phyloP scores from a whole-genome alignment of 2,797 vertebrate genomes.

The Euthynnus affinis region DNA sequence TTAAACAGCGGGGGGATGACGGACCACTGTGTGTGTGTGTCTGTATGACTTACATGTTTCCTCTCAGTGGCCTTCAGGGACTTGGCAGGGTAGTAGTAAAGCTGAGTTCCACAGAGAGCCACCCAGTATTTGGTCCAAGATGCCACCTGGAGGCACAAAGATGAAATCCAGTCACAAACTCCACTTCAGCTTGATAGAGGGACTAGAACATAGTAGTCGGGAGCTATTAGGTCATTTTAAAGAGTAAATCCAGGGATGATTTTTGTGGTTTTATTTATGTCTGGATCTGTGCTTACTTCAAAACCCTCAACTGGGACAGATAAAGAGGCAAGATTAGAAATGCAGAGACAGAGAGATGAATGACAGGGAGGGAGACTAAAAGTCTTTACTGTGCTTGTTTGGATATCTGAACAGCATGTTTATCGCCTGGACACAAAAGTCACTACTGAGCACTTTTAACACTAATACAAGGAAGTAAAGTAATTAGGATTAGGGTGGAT shows the following conservation, averaged over 20 bases:
- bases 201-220: not conserved
- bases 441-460: not conserved
- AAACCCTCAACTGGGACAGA: constrained; percentile 11
- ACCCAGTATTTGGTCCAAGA: constrained; percentile 99
- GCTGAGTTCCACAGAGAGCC: constrained; percentile 93
- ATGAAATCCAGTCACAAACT: constrained; percentile 9
- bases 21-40: not conserved
- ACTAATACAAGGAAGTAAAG: constrained; percentile 22
- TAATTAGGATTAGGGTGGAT: not conserved
- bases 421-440: not conserved
- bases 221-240: not conserved
- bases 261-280: not conserved
- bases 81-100: constrained; percentile 97
- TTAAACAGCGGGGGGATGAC: constrained; percentile 5
- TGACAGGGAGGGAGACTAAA: not conserved
- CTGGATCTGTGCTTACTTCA: not conserved
- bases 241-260: not conserved
- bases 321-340: constrained; percentile 9
- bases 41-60: constrained; percentile 92
- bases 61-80: constrained; percentile 97
- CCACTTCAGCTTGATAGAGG: not conserved
- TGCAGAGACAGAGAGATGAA: not conserved
- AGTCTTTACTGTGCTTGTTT: constrained; percentile 8
- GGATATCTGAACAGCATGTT: not conserved
- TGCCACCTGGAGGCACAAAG: constrained; percentile 88